Conservation (phyloP, 2,113 vertebrate genomes). For the Rhipidura dahli region DNA sequence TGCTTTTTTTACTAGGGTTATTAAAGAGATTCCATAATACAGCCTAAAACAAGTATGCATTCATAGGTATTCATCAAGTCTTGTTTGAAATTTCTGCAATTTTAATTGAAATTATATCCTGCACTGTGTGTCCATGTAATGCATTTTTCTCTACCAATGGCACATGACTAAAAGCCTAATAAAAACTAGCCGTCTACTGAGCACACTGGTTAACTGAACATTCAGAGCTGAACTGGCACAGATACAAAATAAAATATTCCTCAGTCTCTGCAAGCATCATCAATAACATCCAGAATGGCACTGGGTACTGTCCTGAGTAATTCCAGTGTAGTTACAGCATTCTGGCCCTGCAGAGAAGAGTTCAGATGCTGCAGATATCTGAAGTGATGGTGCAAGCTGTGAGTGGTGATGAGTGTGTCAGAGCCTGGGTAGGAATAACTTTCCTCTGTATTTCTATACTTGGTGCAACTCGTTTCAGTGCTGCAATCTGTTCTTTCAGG, state of each 20-base stretch:
- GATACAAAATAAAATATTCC: not conserved
- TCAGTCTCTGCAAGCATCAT: not conserved
- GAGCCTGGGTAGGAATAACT: not conserved
- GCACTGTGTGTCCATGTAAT: not conserved
- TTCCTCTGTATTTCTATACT: not conserved
- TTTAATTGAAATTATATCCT: not conserved
- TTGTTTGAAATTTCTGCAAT: not conserved
- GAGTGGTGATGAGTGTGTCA: not conserved
- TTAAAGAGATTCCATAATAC: not conserved
- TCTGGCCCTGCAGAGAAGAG: not conserved
- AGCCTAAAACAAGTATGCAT: not conserved
- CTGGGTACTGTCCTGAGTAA: not conserved
- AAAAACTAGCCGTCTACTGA: not conserved
- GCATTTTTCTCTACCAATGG: not conserved
- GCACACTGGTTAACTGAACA: not conserved
- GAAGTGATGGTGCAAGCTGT: not conserved
- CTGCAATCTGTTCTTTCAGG: slow-evolving; percentile 69
- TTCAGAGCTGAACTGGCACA: not conserved
- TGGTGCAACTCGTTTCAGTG: not conserved
- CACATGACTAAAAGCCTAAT: not conserved
- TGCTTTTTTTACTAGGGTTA: not conserved
- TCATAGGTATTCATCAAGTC: not conserved
- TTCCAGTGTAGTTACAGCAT: not conserved
- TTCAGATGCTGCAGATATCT: not conserved
- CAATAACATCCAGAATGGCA: not conserved